Percentiles rank a stretch among this genome's conserved stretches.
Conservation (phyloP, 2,888 invertebrate genomes). For the Heliconius charithonia region DNA sequence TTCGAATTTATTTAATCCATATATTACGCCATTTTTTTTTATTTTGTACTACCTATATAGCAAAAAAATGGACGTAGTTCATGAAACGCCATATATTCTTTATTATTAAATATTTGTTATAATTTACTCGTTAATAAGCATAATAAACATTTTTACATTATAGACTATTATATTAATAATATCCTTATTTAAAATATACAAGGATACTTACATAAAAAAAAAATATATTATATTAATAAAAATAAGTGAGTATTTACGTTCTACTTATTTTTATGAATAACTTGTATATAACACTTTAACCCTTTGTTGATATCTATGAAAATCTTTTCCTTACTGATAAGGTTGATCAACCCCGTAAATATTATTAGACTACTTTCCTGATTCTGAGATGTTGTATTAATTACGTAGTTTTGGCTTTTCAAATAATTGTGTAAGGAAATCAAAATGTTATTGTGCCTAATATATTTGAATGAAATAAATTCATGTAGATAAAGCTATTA, state of each 20-base stretch:
- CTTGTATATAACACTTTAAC: background rate
- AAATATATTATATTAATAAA: background rate
- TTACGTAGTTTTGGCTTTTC: background rate
- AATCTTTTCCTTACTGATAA: background rate
- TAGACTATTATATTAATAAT: background rate
- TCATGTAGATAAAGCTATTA: background rate
- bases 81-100: constrained; percentile 11
- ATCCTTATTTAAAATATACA: background rate
- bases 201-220: background rate
- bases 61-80: background rate
- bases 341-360: background rate
- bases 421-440: background rate
- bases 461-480: background rate
- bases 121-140: constrained; percentile 12
- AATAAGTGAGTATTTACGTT: background rate
- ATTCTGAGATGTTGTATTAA: background rate
- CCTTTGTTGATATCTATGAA: background rate
- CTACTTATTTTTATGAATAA: background rate
- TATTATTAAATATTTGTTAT: constrained; percentile 11
- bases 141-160: background rate
- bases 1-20: background rate
- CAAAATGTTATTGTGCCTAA: constrained; percentile 11
- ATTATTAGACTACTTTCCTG: background rate
- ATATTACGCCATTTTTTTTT: background rate
- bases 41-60: background rate